Evolutionary conservation across 2,888 invertebrate genomes (phyloP).

Genomic region (Catonia carolina): DNA sequence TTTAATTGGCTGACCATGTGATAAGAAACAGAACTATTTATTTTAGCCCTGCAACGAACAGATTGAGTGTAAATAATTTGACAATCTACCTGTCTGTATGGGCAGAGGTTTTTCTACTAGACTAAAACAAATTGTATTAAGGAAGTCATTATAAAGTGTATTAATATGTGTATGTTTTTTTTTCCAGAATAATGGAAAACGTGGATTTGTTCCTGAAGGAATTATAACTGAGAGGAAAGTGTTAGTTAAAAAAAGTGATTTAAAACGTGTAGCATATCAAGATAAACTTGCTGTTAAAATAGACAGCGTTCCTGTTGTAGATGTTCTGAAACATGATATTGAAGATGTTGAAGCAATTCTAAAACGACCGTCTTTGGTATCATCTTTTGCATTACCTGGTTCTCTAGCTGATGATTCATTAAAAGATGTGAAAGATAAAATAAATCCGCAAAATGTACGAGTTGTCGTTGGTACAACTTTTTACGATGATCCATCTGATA

Average conservation of each 20-base stretch:
- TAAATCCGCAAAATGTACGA: slow-evolving; percentile 40
- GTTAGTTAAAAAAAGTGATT: slow-evolving; percentile 33
- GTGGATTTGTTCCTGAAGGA: slow-evolving; percentile 57
- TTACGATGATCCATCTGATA: slow-evolving; percentile 36
- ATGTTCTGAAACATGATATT: background rate
- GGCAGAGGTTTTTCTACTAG: too few species aligned
- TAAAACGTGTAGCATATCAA: slow-evolving; percentile 1
- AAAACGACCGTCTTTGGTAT: slow-evolving; percentile 12
- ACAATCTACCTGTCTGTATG: too few species aligned
- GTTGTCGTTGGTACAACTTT: slow-evolving; percentile 64
- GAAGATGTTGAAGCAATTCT: too few species aligned
- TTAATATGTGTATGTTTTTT: too few species aligned
- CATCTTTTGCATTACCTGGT: slow-evolving; percentile 15
- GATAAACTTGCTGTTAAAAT: background rate
- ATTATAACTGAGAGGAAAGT: slow-evolving; percentile 57
- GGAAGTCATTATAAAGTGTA: too few species aligned
- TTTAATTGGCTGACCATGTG: too few species aligned
- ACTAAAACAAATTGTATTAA: too few species aligned
- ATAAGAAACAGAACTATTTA: too few species aligned
- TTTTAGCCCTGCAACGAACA: too few species aligned
- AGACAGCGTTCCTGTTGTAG: background rate
- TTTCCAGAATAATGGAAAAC: slow-evolving; percentile 52
- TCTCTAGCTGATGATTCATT: slow-evolving; percentile 27
- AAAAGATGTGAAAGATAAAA: slow-evolving; percentile 34
- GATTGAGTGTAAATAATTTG: too few species aligned